Base-by-base conservation (phyloP, 2,797 vertebrate species). In the Enteromius afrohamiltoni region DNA sequence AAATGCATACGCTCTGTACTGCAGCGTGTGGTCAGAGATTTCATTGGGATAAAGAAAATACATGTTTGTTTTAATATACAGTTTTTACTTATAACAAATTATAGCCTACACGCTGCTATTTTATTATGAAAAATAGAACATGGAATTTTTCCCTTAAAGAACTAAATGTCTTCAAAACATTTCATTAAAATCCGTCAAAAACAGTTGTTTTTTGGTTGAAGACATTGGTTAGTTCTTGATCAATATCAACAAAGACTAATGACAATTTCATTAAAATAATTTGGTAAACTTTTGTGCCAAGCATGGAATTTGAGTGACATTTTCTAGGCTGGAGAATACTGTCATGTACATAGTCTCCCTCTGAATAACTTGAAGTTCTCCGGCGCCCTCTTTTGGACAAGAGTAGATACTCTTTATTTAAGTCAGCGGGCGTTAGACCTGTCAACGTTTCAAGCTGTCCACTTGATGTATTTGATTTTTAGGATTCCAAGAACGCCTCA, bases 311-410 rank as follows among this genome's bases (percentile, higher is more conserved):
- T 55, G 17, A 58, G 23, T 55, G 4, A n/a, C 6, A 31, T 23
- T 26, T 47, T 31, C 4, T 51, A 34, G 47, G 11, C 45, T 37
- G 6, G 29, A 37, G 3, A 51, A 37, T 51, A 53, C 34, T 23
- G 49, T 47, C 17, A 55, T 31, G 37, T 29, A 21, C 17, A 69
- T 4, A 11, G 1, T 45, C 16, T 29, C 19, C 14, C 47, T 68
- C 23, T 21, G 8, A 76, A 40, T 29, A n/a, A 76, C 4, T 6
- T 76, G n/a, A 67, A 53, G 62, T 77, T 67, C 23, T 77, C 16
- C 23, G 47, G 78, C 40, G 78, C 65, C 78, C 47, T 55, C 78
- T 80, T 40, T 69, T 40, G 62, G 78, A 80, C 45, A 53, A 69
- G 3, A 34, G 29, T 64, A 17, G 29, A 31, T 7, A 6, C 6